These are phyloP conservation scores for Diacarnus erythraeanus DNA, from an alignment of 37 sponge, comb jelly and placozoan genomes.

Conservation along the genomic window DNA sequence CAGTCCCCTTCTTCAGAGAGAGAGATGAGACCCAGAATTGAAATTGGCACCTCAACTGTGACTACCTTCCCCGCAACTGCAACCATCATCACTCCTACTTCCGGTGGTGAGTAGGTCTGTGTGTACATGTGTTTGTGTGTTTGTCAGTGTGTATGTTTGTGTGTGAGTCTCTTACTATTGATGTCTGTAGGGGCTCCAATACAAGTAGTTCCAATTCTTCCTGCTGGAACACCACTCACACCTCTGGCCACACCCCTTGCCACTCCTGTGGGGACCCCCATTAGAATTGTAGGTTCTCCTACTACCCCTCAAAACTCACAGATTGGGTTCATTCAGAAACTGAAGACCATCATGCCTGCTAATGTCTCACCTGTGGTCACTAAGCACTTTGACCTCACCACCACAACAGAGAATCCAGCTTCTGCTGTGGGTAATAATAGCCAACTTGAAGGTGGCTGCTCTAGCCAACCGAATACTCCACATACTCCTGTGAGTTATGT, in stretches of 20 bases:
- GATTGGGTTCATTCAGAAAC: constrained; percentile 23
- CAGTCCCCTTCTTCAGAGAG: constrained; percentile 1
- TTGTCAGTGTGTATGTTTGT: background rate
- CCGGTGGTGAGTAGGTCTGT: background rate
- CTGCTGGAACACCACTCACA: constrained; percentile 1
- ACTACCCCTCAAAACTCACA: constrained; percentile 28
- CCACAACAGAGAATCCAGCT: background rate
- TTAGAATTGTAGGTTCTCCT: constrained; percentile 14
- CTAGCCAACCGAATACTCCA: constrained; percentile 24
- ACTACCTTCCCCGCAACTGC: background rate
- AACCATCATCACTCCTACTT: constrained; percentile 14
- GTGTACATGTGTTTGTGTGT: background rate
- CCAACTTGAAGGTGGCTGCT: background rate
- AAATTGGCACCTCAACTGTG: constrained; percentile 13
- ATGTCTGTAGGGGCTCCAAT: constrained; percentile 1
- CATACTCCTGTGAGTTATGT: constrained; percentile 17
- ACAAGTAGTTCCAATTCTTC: constrained; percentile 15
- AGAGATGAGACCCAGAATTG: constrained; percentile 22
- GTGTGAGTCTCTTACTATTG: background rate
- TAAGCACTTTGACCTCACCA: background rate
- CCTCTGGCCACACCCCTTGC: background rate
- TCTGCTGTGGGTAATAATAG: background rate
- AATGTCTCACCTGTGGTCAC: background rate
- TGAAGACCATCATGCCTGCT: constrained; percentile 1
- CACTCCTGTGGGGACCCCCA: background rate